Base-by-base conservation (phyloP, 2,797 vertebrate species). In the Ataeniobius toweri region DNA sequence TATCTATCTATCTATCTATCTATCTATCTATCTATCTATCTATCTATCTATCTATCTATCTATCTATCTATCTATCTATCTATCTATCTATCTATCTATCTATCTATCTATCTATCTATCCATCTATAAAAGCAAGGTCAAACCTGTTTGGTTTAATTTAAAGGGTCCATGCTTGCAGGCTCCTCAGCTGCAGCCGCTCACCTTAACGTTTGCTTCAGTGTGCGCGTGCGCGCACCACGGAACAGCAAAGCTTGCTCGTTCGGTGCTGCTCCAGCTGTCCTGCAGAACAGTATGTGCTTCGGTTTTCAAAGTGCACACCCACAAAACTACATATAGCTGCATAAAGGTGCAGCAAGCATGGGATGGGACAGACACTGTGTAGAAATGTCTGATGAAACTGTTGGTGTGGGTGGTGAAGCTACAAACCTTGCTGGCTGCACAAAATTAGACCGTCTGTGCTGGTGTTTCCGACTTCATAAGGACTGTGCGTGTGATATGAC, bases 81-180 rank as follows among this genome's bases (percentile, higher is more conserved):
- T 61, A 61, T 31, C 18, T 61, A 36, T 61, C 31, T 31, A 31
- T 61, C 6, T 61, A 61, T 28, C 28, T 61, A 61, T 28, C 28
- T 28, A 61, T 16, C 14, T 61, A 61, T 28, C 28, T 28, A 59
- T 59, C 28, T 6, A 61, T 48, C 8, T 46, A 7, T 46, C 6
- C 1, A 7, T 46, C 6, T 10, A 46, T 46, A 7, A 9, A 20
- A 24, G 70, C 90, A 92, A 92, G 90, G 92, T 92, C 88, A 91
- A 76, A 82, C 79, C n/a, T 6, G 26, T 77, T 68, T 51, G 31
- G 53, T 78, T 13, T 61, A 85, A 88, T 81, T 87, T 86, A 68
- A 9, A 63, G 58, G 36, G 63, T 36, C 70, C 56, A 78, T 78
- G 78, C 69, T 44, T 67, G 31, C 20, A 28, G 59, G 36, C 59